Conservation (phyloP, 2,797 vertebrate genomes). For the Chanos chanos region DNA sequence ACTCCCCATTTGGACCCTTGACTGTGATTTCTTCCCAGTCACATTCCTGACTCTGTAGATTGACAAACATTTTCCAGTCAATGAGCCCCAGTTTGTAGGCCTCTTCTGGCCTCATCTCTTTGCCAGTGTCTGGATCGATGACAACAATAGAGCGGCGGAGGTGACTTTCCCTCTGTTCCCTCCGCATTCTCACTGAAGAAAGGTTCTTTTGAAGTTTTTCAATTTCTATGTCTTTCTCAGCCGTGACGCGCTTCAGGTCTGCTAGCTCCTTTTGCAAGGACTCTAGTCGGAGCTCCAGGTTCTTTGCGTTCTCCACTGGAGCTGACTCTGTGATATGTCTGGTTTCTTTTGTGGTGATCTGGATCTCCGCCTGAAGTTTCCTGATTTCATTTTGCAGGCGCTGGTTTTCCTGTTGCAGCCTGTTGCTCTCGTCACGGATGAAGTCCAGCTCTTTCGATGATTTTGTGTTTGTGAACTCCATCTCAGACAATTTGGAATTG, state of each 20-base stretch:
- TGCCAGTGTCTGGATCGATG: constrained; percentile 92
- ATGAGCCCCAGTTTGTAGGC: constrained; percentile 90
- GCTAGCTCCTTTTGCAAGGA: constrained; percentile 83
- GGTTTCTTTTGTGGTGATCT: constrained; percentile 87
- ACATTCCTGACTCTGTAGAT: constrained; percentile 93
- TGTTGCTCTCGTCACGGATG: constrained; percentile 87
- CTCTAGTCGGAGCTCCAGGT: constrained; percentile 82
- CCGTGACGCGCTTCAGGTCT: constrained; percentile 80
- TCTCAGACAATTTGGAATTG: constrained; percentile 78
- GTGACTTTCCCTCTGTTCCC: constrained; percentile 93
- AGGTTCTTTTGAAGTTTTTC: constrained; percentile 86
- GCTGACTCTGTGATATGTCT: constrained; percentile 75
- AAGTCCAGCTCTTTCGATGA: constrained; percentile 88
- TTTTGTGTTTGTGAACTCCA: constrained; percentile 92
- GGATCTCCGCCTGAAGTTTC: constrained; percentile 87
- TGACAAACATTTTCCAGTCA: constrained; percentile 96
- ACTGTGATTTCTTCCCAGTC: constrained; percentile 97
- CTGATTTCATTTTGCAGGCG: constrained; percentile 86
- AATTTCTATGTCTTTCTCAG: constrained; percentile 86
- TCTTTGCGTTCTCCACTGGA: constrained; percentile 71
- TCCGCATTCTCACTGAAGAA: constrained; percentile 80
- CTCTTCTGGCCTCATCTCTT: constrained; percentile 93
- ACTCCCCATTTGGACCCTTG: constrained; percentile 88
- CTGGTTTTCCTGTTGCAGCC: constrained; percentile 88
- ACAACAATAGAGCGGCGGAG: constrained; percentile 91